Percentiles rank a stretch among this genome's conserved stretches.
phyloP scores from a whole-genome alignment of 2,888 invertebrate species.

The Heterodera filipjevi region DNA sequence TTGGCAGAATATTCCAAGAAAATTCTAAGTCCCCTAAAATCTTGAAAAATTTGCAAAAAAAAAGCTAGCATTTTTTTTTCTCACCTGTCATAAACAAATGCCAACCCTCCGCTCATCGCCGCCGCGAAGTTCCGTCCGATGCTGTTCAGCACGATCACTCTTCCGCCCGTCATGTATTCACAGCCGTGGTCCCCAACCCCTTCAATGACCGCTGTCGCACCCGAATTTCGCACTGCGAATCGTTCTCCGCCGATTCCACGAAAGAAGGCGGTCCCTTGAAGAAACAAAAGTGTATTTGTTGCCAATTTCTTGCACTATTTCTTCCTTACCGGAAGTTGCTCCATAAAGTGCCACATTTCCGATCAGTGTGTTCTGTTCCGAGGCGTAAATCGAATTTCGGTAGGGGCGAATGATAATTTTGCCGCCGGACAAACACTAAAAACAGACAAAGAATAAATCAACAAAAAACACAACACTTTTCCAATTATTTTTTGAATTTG shows the following conservation, averaged over 20 bases:
- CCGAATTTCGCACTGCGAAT: slow-evolving; percentile 97
- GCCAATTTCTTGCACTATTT: not conserved
- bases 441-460: not conserved
- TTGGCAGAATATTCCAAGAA: too few species aligned
- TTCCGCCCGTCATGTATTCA: slow-evolving; percentile 94
- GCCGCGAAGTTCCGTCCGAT: slow-evolving; percentile 98
- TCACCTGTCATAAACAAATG: slow-evolving; percentile 84
- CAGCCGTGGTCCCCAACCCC: slow-evolving; percentile 99
- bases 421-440: slow-evolving; percentile 87
- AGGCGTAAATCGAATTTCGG: slow-evolving; percentile 77
- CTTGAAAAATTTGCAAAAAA: too few species aligned
- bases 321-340: slow-evolving; percentile 80
- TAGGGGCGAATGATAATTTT: slow-evolving; percentile 90
- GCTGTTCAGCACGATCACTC: slow-evolving; percentile 84
- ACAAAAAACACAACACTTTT: not conserved
- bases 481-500: not conserved
- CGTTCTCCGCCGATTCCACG: slow-evolving; percentile 94
- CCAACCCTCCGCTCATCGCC: slow-evolving; percentile 96
- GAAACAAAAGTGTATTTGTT: not conserved
- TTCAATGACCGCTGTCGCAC: slow-evolving; percentile 91
- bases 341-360: slow-evolving; percentile 98
- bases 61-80: too few species aligned
- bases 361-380: slow-evolving; percentile 92
- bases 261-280: slow-evolving; percentile 70
- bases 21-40: too few species aligned